These are phyloP conservation scores for Coranthus polyacanthus DNA, from an alignment of 2,797 vertebrate species.

Conservation along the genomic window DNA sequence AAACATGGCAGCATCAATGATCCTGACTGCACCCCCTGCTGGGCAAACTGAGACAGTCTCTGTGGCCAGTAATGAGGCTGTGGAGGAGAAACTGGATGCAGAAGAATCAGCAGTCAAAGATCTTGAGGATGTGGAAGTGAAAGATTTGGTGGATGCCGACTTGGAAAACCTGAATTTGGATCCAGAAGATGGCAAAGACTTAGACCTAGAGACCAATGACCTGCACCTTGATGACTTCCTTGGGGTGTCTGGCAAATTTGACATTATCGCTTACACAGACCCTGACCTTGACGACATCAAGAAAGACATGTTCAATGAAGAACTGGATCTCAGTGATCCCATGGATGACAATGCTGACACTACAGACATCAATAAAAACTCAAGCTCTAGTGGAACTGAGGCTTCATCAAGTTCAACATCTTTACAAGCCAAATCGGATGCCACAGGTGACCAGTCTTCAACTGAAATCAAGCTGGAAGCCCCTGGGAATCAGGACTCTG, in stretches of 20 bases:
- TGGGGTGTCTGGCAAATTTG: slow-evolving; percentile 93
- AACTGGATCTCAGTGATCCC: slow-evolving; percentile 94
- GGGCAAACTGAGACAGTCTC: slow-evolving; percentile 77
- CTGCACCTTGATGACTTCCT: slow-evolving; percentile 97
- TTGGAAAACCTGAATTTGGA: slow-evolving; percentile 98
- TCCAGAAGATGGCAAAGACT: slow-evolving; percentile 95
- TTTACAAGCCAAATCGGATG: slow-evolving; percentile 81
- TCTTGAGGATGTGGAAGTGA: slow-evolving; percentile 97
- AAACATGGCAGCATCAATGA: slow-evolving; percentile 81
- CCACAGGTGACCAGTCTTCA: slow-evolving; percentile 76
- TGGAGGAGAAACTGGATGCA: slow-evolving; percentile 94
- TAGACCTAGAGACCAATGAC: slow-evolving; percentile 97
- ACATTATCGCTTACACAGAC: slow-evolving; percentile 98
- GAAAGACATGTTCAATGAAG: slow-evolving; percentile 97
- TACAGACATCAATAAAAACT: slow-evolving; percentile 80
- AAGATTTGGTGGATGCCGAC: slow-evolving; percentile 97
- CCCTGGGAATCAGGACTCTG: slow-evolving; percentile 68
- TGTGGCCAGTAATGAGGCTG: slow-evolving; percentile 74
- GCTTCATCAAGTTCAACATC: slow-evolving; percentile 77
- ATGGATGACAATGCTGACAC: slow-evolving; percentile 91
- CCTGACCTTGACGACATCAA: slow-evolving; percentile 96
- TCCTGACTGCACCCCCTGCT: slow-evolving; percentile 74
- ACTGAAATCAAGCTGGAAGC: slow-evolving; percentile 84
- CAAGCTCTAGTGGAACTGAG: slow-evolving; percentile 46
- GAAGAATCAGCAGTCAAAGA: slow-evolving; percentile 98